Conservation (phyloP, 2,113 vertebrate species). For the Nannobrachium achirus region DNA sequence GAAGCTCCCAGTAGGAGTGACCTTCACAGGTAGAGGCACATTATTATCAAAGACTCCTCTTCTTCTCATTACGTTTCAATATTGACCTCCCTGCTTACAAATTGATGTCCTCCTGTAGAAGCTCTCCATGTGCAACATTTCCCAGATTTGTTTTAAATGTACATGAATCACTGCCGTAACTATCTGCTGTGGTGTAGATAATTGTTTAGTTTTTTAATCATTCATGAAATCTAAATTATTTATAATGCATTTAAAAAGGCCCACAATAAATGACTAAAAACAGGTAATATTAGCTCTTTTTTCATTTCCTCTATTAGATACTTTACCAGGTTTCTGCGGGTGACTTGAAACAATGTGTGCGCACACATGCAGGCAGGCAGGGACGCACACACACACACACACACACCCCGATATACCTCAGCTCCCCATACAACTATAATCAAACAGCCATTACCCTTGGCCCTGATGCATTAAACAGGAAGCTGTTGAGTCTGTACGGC, state of each 20-base stretch:
- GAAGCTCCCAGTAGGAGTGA: conserved; percentile 47
- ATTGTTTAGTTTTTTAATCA: conserved; percentile 1
- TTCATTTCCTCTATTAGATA: too few species aligned
- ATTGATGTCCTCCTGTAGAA: conserved; percentile 11
- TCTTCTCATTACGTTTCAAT: conserved; percentile 15
- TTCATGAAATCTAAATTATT: background rate
- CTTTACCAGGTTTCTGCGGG: background rate
- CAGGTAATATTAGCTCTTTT: background rate
- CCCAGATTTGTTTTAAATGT: too few species aligned
- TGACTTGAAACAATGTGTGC: background rate
- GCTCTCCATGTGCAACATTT: conserved; percentile 22
- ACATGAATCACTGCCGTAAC: too few species aligned
- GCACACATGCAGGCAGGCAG: background rate
- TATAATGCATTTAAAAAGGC: background rate
- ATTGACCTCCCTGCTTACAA: conserved; percentile 7
- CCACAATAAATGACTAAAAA: background rate
- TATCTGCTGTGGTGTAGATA: too few species aligned
- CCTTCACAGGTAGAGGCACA: conserved; percentile 32
- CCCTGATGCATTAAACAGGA: conserved; percentile 43
- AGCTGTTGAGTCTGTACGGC: conserved; percentile 36
- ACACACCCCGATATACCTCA: conserved; percentile 4
- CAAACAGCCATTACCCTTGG: conserved; percentile 29
- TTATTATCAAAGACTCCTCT: conserved; percentile 20
- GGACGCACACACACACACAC: background rate
- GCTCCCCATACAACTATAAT: conserved; percentile 20